A percentile compares a stretch with the other conserved stretches of the same genome.
phyloP scores from a whole-genome alignment of 2,888 invertebrate species.

The Dexiosoma caninum region DNA sequence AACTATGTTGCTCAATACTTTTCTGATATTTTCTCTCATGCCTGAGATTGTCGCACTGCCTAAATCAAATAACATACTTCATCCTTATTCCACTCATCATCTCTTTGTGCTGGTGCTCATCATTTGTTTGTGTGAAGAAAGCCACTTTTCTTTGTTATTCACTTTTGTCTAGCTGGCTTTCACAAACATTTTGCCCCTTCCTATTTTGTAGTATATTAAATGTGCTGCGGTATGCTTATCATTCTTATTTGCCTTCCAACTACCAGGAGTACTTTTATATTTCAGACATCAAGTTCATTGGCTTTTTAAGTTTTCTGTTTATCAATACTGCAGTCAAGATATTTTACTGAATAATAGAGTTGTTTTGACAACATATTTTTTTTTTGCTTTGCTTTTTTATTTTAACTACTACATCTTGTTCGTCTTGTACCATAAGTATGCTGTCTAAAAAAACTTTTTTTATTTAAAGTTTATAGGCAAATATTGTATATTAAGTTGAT shows the following conservation, averaged over 20 bases:
- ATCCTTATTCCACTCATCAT: background rate
- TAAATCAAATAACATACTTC: background rate
- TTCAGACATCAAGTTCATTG: constrained; percentile 54
- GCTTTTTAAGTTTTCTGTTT: constrained; percentile 57
- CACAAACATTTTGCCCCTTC: background rate
- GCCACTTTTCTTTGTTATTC: background rate
- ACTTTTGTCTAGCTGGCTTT: background rate
- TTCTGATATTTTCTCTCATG: background rate
- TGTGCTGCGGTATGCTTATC: background rate
- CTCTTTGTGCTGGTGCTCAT: background rate
- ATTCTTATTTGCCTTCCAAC: constrained; percentile 7
- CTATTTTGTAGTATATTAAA: background rate
- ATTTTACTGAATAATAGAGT: constrained; percentile 48
- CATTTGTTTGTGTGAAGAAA: background rate
- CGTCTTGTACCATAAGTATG: background rate
- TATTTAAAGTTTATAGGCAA: background rate
- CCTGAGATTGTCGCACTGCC: background rate
- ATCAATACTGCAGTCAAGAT: constrained; percentile 53
- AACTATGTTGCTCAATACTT: background rate
- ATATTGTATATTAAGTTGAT: background rate
- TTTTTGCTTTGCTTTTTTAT: no score
- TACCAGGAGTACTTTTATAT: background rate
- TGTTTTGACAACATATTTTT: constrained; percentile 52
- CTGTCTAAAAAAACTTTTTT: constrained; percentile 1
- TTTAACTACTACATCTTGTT: background rate